These are phyloP conservation scores for Amniataba percoides DNA, from an alignment of 2,797 vertebrate genomes.

Conservation along the genomic window DNA sequence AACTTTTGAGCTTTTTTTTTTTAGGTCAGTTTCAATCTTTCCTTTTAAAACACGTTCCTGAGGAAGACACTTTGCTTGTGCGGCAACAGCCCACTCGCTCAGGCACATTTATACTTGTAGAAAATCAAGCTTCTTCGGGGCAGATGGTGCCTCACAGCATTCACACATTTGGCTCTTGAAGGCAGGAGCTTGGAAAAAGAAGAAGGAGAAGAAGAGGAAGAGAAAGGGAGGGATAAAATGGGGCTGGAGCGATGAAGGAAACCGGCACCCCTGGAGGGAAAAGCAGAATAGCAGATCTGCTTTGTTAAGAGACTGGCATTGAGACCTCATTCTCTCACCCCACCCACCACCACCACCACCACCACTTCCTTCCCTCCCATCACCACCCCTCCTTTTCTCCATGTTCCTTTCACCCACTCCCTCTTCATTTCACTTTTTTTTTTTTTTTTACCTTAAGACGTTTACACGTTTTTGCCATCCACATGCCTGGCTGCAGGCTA, in stretches of 20 bases:
- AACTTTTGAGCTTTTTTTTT: neutral
- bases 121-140: conserved; percentile 37
- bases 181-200: conserved; percentile 37
- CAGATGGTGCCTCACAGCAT: conserved; percentile 60
- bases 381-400: conserved; percentile 31
- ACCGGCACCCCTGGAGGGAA: conserved; percentile 63
- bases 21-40: neutral
- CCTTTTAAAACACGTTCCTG: neutral
- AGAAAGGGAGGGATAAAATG: conserved; percentile 30
- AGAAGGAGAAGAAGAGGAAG: conserved; percentile 11
- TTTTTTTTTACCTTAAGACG: conserved; percentile 47
- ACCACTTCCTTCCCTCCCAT: conserved; percentile 7
- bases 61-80: conserved; percentile 10
- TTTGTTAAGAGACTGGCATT: conserved; percentile 64
- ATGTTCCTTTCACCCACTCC: conserved; percentile 52
- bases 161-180: conserved; percentile 48
- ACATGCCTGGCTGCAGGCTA: conserved; percentile 77
- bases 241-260: conserved; percentile 53
- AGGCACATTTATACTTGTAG: conserved; percentile 30
- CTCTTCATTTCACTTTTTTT: conserved; percentile 25
- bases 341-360: neutral
- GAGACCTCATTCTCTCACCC: conserved; percentile 42
- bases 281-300: conserved; percentile 64
- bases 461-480: conserved; percentile 77
- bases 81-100: conserved; percentile 34